Evolutionary conservation across 2,888 invertebrate genomes (phyloP), one percentile per base, ranked within the genome.

Genomic region (Eupithecia exiguata): DNA sequence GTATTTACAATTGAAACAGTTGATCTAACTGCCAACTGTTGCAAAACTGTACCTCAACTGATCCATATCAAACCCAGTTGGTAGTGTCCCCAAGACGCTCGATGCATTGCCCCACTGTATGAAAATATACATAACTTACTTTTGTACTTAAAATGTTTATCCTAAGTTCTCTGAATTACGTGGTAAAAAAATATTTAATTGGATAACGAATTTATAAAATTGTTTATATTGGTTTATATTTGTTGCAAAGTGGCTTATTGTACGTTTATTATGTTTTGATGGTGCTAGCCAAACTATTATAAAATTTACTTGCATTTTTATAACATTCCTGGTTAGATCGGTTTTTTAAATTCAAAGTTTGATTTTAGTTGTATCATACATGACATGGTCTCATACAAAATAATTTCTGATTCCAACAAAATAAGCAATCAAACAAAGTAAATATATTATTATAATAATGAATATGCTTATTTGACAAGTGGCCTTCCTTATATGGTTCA

Each of bases 281-380:
- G 73, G 76, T 73, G 76, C 76, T 73, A 76, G 35, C 71, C 25
- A 58, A 61, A 62, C 18, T 71, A 75, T 70, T 49, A 30, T 66
- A 46, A 69, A 61, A 71, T 72, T 73, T 58, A 14, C 76, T 69
- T 21, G 70, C 76, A 74, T 75, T 75, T 75, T 43, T 38, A 68
- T 75, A 70, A 72, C 72, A 75, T 75, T 75, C 72, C 75, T 75
- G 30, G 67, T 65, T 70, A 62, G 46, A n/a, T 49, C 30, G 30
- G 25, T 68, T 35, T 46, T 46, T 46, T 46, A 46, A 6, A 18
- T 43, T 63, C 14, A 35, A 46, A 38, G n/a, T 67, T n/a, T 62
- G 16, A 21, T 53, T 21, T 49, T 53, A 21, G 53, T 21, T 53
- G 21, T 53, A 21, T n/a, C n/a, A n/a, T 4, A 53, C 53, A 21